phyloP scores from a whole-genome alignment of 2,797 vertebrate species.

The Cossypha niveicapilla region DNA sequence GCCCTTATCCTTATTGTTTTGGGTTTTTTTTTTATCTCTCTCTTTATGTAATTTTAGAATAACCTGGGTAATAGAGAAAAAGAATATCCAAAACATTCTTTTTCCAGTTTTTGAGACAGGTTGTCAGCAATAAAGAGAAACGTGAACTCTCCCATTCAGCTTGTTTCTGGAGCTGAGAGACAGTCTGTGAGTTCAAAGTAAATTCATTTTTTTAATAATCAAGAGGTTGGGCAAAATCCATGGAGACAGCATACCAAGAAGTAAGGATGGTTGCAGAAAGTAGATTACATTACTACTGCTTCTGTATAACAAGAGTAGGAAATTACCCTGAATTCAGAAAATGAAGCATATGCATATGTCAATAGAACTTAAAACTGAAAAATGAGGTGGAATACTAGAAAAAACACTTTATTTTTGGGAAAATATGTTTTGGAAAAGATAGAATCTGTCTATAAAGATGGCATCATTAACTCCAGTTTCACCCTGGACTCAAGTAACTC shows the following conservation, averaged over 20 bases:
- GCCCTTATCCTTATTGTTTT: not conserved
- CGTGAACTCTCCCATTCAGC: not conserved
- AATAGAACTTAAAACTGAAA: not conserved
- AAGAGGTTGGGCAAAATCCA: not conserved
- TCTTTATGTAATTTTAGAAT: not conserved
- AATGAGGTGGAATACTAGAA: not conserved
- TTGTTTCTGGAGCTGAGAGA: not conserved
- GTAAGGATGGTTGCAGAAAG: not conserved
- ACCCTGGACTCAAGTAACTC: not conserved
- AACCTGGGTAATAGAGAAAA: not conserved
- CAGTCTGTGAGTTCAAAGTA: not conserved
- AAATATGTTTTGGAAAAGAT: not conserved
- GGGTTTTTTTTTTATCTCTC: rapidly evolving
- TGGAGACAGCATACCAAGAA: not conserved
- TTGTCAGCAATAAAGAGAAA: not conserved
- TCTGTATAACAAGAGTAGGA: not conserved
- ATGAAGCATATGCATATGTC: not conserved
- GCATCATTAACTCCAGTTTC: not conserved
- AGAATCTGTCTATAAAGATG: not conserved
- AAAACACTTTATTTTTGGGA: not conserved
- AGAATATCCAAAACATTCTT: not conserved
- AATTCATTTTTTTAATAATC: not conserved
- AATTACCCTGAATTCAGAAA: not conserved
- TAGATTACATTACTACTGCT: not conserved
- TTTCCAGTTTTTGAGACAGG: not conserved